A percentile compares a stretch with the other conserved stretches of the same genome.
These are phyloP conservation scores for Zootoca vivipara DNA, from an alignment of 2,113 vertebrate genomes.

Conservation along the genomic window DNA sequence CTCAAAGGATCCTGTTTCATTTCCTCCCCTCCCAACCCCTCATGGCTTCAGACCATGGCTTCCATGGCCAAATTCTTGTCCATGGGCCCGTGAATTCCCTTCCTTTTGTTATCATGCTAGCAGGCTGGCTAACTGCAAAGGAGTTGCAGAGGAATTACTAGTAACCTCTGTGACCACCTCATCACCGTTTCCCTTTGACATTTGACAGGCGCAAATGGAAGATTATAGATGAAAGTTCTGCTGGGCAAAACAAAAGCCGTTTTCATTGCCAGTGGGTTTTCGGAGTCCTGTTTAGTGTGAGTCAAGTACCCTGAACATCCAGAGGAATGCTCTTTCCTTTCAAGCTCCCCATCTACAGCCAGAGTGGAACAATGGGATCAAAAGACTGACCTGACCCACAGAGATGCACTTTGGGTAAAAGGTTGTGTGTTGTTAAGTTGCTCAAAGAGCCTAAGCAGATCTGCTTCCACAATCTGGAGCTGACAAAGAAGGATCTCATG, in stretches of 20 bases:
- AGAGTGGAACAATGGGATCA: conserved; percentile 31
- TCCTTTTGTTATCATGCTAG: not conserved
- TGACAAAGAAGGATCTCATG: not conserved
- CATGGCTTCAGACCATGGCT: not conserved
- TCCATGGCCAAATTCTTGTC: not conserved
- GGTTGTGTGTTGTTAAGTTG: not conserved
- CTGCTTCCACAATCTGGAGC: fast-evolving
- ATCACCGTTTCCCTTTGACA: conserved; percentile 34
- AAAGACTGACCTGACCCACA: conserved; percentile 8
- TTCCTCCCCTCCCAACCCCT: fast-evolving
- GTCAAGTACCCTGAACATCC: conserved; percentile 8
- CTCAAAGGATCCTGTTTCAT: not conserved
- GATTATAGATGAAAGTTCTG: conserved; percentile 31
- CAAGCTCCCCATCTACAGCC: not conserved
- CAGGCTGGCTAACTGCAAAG: conserved; percentile 5
- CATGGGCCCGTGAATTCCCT: not conserved
- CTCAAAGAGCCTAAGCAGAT: conserved; percentile 10
- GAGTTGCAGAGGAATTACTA: conserved; percentile 21
- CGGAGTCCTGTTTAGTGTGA: conserved; percentile 23
- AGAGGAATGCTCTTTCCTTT: conserved; percentile 32
- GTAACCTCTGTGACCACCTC: conserved; percentile 13
- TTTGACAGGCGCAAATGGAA: conserved; percentile 36
- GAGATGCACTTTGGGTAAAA: not conserved
- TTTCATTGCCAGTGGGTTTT: conserved; percentile 18
- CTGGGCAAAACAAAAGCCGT: not conserved